Evolutionary conservation across 1,140 invertebrate species (phyloP), one percentile per base, ranked within the genome.

Genomic region (Heliconius hermathena): DNA sequence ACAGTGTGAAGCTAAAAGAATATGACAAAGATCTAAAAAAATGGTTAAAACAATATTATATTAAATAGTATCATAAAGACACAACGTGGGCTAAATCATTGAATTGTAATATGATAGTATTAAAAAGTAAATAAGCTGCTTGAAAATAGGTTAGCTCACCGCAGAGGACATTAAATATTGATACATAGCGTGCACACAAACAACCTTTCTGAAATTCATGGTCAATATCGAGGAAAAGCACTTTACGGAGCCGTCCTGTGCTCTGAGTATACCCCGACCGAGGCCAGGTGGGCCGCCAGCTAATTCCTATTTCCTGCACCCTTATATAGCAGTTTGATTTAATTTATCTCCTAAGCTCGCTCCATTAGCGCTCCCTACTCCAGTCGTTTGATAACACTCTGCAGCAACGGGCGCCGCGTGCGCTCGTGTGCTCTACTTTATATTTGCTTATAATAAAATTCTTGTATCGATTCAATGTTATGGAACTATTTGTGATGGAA

Each of bases 271-370:
- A 52, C 41, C 57, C 75, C 33, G 38, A 71, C 75, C 75, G 76
- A 78, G 66, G 76, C 73, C 80, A 77, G 80, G 76, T 83, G 84
- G 78, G 71, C 76, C 76, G 77, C 77, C 82, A 74, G 81, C 84
- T 89, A 89, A 89, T 88, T 88, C 87, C 88, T 87, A 88, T 85
- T 92, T 91, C 91, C 91, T 88, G 85, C 85, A 88, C 90, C 89
- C 88, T 93, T 90, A 84, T 87, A 86, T 84, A 84, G 85, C 82
- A 86, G 86, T 87, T 84, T 88, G 86, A 92, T 91, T 90, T 87
- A 93, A 94, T 91, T 93, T 93, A 91, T 92, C 88, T 89, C 77
- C 85, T 88, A 88, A 88, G 86, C 89, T 88, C 83, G 84, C 86
- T 87, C 91, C 89, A 91, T 94, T 92, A 94, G 81, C 81, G 85